phyloP scores from a whole-genome alignment of 1,140 invertebrate genomes.

The Globodera rostochiensis region DNA sequence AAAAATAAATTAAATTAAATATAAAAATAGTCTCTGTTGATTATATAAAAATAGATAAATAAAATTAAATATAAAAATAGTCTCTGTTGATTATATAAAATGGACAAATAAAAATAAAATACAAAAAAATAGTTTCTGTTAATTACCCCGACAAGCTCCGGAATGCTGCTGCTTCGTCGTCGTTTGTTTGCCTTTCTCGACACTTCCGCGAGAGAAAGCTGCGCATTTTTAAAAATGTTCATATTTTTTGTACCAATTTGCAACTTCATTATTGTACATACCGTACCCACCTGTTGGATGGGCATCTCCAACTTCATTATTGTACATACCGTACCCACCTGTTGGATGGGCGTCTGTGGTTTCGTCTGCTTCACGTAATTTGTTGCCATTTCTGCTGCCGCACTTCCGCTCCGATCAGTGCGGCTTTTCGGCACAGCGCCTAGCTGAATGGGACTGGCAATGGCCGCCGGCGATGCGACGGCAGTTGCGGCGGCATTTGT shows the following conservation, averaged over 20 bases:
- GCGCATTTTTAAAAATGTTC: not conserved
- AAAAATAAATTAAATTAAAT: not conserved
- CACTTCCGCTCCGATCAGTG: not conserved
- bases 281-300: not conserved
- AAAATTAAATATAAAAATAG: not conserved
- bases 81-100: too few species aligned
- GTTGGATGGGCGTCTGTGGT: not conserved
- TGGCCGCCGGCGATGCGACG: not conserved
- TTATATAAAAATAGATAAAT: too few species aligned
- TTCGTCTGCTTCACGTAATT: not conserved
- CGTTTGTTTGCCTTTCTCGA: conserved; percentile 23
- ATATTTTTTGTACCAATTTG: too few species aligned
- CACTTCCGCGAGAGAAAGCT: conserved; percentile 4
- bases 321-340: not conserved
- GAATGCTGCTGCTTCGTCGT: conserved; percentile 31
- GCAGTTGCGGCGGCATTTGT: conserved; percentile 9
- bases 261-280: too few species aligned
- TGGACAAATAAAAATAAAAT: too few species aligned
- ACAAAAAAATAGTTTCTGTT: not conserved
- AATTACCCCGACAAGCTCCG: conserved; percentile 20
- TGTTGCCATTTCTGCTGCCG: not conserved
- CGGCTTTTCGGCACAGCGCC: not conserved
- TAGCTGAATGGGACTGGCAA: not conserved
- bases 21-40: not conserved
- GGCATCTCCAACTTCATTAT: not conserved